Evolutionary conservation across 2,888 invertebrate genomes (phyloP).

Genomic region (Rhogogaster chlorosoma): DNA sequence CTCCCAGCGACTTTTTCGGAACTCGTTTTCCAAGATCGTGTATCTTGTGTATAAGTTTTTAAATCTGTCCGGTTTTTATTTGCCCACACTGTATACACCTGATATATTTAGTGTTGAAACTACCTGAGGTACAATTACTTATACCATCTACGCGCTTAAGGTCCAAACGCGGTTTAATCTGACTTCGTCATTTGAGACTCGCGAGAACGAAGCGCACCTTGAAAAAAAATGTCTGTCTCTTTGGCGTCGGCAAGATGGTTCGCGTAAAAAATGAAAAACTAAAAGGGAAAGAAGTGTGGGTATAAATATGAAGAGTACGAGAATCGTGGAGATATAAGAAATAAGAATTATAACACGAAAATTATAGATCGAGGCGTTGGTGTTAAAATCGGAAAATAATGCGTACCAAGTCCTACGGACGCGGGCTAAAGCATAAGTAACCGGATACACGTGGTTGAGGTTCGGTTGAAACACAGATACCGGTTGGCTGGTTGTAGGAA

Average conservation of each 20-base stretch:
- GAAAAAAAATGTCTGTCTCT: not conserved
- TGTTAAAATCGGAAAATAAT: not conserved
- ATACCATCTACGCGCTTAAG: not conserved
- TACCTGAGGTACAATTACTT: not conserved
- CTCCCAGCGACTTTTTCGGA: too few species aligned
- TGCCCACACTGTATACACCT: too few species aligned
- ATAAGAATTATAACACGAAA: not conserved
- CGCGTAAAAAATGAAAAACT: not conserved
- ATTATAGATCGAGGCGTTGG: not conserved
- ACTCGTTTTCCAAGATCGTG: too few species aligned
- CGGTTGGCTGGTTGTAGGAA: not conserved
- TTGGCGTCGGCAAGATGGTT: not conserved
- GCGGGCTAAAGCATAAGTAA: constrained; percentile 42
- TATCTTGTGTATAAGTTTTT: not conserved
- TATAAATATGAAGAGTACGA: not conserved
- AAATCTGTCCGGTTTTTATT: too few species aligned
- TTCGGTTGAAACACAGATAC: constrained; percentile 11
- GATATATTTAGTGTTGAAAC: too few species aligned
- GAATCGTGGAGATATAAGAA: not conserved
- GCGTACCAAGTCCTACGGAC: not conserved
- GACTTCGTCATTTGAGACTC: constrained; percentile 5
- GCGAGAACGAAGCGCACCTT: constrained; percentile 34
- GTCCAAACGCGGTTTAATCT: not conserved
- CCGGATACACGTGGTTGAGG: constrained; percentile 51
- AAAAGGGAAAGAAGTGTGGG: not conserved